These are phyloP conservation scores for Indri indri DNA, from an alignment of 2,113 vertebrate species.

Conservation along the genomic window DNA sequence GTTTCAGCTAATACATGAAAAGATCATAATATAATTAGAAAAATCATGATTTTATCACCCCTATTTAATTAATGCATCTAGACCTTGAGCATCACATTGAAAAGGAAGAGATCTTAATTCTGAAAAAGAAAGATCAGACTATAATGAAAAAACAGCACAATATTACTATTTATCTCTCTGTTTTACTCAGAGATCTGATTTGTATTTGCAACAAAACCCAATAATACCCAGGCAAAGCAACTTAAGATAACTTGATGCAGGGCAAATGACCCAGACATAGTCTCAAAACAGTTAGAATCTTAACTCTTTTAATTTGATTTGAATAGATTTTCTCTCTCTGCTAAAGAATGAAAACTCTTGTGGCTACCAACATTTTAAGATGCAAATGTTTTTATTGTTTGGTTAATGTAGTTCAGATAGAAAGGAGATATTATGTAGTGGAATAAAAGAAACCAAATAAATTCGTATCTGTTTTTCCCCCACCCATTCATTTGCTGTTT, in stretches of 20 bases:
- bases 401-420: not conserved
- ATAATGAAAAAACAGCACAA: not conserved
- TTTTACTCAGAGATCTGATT: not conserved
- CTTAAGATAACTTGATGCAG: not conserved
- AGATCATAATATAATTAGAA: not conserved
- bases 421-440: not conserved
- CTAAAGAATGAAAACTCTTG: not conserved
- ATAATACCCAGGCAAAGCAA: not conserved
- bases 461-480: not conserved
- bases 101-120: not conserved
- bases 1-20: not conserved
- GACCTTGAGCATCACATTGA: not conserved
- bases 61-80: not conserved
- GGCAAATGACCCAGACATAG: not conserved
- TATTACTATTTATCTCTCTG: not conserved
- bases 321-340: not conserved
- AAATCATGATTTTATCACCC: not conserved
- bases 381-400: not conserved
- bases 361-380: not conserved
- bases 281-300: not conserved
- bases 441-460: not conserved
- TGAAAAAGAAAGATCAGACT: not conserved
- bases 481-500: not conserved
- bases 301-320: not conserved
- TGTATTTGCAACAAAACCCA: not conserved